phyloP scores from a whole-genome alignment of 2,113 vertebrate genomes.

The Bostrychus sinensis region DNA sequence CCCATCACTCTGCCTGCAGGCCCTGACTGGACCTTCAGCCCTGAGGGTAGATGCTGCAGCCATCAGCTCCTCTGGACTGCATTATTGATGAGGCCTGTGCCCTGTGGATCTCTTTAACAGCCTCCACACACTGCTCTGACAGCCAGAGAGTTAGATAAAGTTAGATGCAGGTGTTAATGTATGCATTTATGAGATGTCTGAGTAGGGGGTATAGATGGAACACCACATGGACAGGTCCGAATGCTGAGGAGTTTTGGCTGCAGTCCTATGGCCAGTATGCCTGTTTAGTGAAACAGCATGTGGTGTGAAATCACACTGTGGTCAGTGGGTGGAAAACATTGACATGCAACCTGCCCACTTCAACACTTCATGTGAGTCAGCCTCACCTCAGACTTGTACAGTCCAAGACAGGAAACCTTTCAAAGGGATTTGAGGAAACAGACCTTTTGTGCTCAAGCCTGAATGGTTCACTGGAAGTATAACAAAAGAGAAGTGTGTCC shows the following conservation, averaged over 20 bases:
- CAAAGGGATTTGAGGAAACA: conserved; percentile 44
- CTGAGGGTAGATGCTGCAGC: conserved; percentile 52
- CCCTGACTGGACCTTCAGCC: conserved; percentile 43
- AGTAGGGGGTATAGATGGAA: background rate
- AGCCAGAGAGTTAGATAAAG: conserved; percentile 14
- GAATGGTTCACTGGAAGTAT: conserved; percentile 20
- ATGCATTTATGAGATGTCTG: background rate
- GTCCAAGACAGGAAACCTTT: conserved; percentile 30
- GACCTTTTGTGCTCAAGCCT: conserved; percentile 16
- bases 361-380: conserved; percentile 38
- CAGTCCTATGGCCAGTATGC: conserved; percentile 8
- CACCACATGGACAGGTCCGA: conserved; percentile 1
- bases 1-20: conserved; percentile 61
- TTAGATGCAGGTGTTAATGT: background rate
- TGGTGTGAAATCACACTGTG: conserved; percentile 51
- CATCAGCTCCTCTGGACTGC: conserved; percentile 50
- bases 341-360: conserved; percentile 36
- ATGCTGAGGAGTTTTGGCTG: conserved; percentile 16
- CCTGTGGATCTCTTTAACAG: conserved; percentile 35
- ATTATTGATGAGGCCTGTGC: conserved; percentile 66
- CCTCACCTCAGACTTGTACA: conserved; percentile 12
- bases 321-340: conserved; percentile 46
- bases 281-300: conserved; percentile 43
- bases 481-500: conserved; percentile 29
- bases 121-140: conserved; percentile 27